Percentiles rank a stretch among this genome's conserved stretches.
Conservation (phyloP, 2,888 invertebrate genomes). For the Agapostemon virescens region DNA sequence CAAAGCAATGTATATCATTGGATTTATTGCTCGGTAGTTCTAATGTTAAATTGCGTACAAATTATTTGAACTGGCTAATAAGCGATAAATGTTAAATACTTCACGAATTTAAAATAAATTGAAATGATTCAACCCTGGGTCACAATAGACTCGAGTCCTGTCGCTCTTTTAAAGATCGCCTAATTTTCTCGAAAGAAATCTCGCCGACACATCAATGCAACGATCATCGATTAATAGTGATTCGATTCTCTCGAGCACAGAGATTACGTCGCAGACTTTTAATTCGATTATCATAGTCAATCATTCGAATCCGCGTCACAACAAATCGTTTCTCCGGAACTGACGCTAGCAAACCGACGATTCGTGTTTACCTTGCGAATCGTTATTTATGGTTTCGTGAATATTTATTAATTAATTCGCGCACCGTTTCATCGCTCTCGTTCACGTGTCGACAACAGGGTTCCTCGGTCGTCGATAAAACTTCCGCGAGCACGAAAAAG, state of each 20-base stretch:
- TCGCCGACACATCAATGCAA: not conserved
- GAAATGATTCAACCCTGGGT: not conserved
- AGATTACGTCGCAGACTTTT: not conserved
- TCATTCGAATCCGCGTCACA: slow-evolving; percentile 18
- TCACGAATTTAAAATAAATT: not conserved
- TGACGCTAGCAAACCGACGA: slow-evolving; percentile 25
- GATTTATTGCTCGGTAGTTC: too few species aligned
- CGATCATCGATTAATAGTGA: not conserved
- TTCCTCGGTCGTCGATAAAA: slow-evolving; percentile 9
- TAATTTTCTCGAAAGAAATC: not conserved
- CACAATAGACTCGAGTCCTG: not conserved
- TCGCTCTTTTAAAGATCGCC: too few species aligned
- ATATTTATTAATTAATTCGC: slow-evolving; percentile 51
- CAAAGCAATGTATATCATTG: too few species aligned
- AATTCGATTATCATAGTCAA: slow-evolving; percentile 13
- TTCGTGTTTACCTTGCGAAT: slow-evolving; percentile 32
- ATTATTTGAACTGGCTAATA: not conserved
- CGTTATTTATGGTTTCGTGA: slow-evolving; percentile 45
- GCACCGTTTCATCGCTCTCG: not conserved
- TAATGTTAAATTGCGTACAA: too few species aligned
- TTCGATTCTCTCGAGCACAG: slow-evolving; percentile 1
- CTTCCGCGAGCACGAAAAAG: not conserved
- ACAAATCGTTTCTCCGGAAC: slow-evolving; percentile 6
- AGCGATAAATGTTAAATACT: not conserved
- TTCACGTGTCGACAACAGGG: not conserved